Conservation (phyloP, 1,140 invertebrate species). For the Charaxes varanes region DNA sequence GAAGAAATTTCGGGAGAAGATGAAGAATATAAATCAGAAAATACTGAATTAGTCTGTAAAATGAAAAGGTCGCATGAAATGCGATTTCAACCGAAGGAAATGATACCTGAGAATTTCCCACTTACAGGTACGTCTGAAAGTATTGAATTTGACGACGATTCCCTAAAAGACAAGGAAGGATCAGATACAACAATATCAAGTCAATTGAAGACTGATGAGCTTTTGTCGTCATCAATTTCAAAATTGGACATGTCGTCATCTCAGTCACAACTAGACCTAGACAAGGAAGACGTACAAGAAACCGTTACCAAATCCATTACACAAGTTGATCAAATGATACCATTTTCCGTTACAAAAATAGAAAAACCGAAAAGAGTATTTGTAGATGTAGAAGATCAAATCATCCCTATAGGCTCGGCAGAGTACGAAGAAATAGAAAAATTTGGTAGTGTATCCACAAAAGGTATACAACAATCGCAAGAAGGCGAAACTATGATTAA, state of each 20-base stretch:
- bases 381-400: constrained; percentile 67
- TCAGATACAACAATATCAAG: constrained; percentile 65
- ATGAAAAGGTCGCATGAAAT: constrained; percentile 94
- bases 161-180: constrained; percentile 50
- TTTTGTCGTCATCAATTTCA: constrained; percentile 61
- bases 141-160: constrained; percentile 60
- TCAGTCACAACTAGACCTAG: constrained; percentile 43
- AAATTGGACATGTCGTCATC: constrained; percentile 59
- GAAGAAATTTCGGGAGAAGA: constrained; percentile 74
- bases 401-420: constrained; percentile 62
- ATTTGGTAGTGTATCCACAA: constrained; percentile 30
- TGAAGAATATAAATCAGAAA: constrained; percentile 51
- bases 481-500: constrained; percentile 32
- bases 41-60: constrained; percentile 74
- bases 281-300: constrained; percentile 46
- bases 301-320: constrained; percentile 27
- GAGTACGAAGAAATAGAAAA: constrained; percentile 65
- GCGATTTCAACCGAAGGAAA: constrained; percentile 86
- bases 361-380: constrained; percentile 53
- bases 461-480: constrained; percentile 19
- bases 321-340: constrained; percentile 38
- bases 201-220: constrained; percentile 60
- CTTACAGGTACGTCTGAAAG: constrained; percentile 53
- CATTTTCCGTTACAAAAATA: constrained; percentile 57
- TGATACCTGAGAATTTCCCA: constrained; percentile 68